phyloP scores from a whole-genome alignment of 1,140 invertebrate species.

The Antheraea pernyi region DNA sequence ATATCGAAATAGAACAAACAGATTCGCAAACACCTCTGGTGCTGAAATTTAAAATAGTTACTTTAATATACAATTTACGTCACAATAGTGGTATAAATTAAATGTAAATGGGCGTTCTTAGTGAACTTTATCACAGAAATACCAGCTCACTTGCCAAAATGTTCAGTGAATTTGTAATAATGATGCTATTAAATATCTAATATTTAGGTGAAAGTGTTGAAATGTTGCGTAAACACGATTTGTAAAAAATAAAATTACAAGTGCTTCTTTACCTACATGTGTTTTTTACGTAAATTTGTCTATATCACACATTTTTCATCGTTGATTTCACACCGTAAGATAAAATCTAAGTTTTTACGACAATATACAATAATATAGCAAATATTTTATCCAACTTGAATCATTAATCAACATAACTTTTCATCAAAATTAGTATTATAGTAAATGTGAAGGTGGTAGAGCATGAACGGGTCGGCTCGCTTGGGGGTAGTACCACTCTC shows the following conservation, averaged over 20 bases:
- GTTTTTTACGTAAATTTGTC: neutral
- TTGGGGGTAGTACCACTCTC: no score
- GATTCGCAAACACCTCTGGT: slow-evolving; percentile 11
- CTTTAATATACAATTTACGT: slow-evolving; percentile 14
- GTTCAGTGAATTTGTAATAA: slow-evolving; percentile 9
- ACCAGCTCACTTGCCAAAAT: slow-evolving; percentile 12
- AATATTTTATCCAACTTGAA: no score
- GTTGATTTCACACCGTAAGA: no score
- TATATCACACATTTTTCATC: no score
- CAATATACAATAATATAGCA: no score
- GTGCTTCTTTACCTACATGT: slow-evolving; percentile 11
- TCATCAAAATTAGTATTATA: no score
- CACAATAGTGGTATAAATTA: slow-evolving; percentile 15
- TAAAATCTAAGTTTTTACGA: no score
- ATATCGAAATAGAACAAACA: slow-evolving; percentile 18
- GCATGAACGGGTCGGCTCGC: no score
- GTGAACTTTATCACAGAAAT: slow-evolving; percentile 9
- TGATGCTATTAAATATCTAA: slow-evolving; percentile 5
- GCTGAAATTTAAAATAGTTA: slow-evolving; percentile 17
- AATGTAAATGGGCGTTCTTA: slow-evolving; percentile 10
- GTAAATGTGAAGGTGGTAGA: no score
- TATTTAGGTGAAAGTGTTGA: neutral
- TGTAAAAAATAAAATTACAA: neutral
- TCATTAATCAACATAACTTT: no score
- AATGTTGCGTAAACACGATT: neutral